Percentiles rank a stretch among this genome's conserved stretches.
Conservation (phyloP, 2,888 invertebrate species). For the Lapara coniferarum region DNA sequence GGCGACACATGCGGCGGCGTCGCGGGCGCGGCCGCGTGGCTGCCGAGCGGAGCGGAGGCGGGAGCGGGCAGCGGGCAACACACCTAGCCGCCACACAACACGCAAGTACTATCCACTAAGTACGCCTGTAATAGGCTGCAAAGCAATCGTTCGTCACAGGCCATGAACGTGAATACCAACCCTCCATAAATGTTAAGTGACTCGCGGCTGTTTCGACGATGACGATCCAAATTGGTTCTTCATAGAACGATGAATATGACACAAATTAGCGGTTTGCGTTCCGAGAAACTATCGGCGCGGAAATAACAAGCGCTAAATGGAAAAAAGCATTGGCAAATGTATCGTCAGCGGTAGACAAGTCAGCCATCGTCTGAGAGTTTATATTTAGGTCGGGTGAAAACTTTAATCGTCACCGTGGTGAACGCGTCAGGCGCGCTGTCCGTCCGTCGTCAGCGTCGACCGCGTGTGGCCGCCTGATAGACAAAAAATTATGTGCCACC, state of each 20-base stretch:
- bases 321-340: conserved; percentile 36
- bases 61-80: neutral
- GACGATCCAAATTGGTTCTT: conserved; percentile 41
- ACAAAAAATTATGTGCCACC: conserved; percentile 80
- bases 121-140: neutral
- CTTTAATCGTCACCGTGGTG: conserved; percentile 75
- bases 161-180: neutral
- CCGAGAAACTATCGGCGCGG: conserved; percentile 40
- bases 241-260: conserved; percentile 31
- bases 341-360: conserved; percentile 44
- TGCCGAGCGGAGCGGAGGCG: conserved; percentile 31
- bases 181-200: conserved; percentile 34
- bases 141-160: conserved; percentile 1
- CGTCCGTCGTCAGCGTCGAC: conserved; percentile 69
- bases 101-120: neutral
- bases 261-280: conserved; percentile 38
- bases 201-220: conserved; percentile 44
- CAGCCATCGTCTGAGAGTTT: conserved; percentile 54
- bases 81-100: neutral
- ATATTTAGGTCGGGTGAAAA: conserved; percentile 81
- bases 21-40: conserved; percentile 36
- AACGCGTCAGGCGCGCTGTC: conserved; percentile 69
- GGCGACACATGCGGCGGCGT: conserved; percentile 74
- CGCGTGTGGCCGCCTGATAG: conserved; percentile 79
- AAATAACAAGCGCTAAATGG: conserved; percentile 41